Percentiles rank a stretch among this genome's conserved stretches.
Evolutionary conservation across 2,888 invertebrate species (phyloP).

Genomic region (Pterostichus madidus): DNA sequence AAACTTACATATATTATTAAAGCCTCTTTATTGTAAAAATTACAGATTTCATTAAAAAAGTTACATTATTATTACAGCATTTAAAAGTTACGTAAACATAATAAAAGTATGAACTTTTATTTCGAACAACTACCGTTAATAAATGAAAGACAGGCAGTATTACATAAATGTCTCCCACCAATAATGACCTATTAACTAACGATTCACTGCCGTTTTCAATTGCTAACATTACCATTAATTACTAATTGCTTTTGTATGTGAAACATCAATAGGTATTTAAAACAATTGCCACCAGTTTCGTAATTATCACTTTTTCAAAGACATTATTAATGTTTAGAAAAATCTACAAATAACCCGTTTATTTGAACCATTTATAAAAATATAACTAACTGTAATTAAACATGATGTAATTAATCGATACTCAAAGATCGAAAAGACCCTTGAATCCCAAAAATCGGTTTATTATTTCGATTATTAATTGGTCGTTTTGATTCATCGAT

Average conservation of each 20-base stretch:
- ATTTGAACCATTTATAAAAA: not conserved
- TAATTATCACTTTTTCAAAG: slow-evolving; percentile 12
- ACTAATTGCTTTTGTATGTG: slow-evolving; percentile 18
- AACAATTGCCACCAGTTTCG: not conserved
- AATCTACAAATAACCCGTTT: slow-evolving; percentile 32
- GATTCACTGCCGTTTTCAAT: slow-evolving; percentile 13
- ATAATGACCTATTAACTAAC: slow-evolving; percentile 5
- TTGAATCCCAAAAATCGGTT: slow-evolving; percentile 75
- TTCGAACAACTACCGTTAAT: not conserved
- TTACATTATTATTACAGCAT: not conserved
- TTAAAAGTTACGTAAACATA: not conserved
- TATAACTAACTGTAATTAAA: not conserved
- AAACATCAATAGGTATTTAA: slow-evolving; percentile 8
- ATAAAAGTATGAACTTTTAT: not conserved
- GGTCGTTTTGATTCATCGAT: slow-evolving; percentile 80
- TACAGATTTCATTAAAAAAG: too few species aligned
- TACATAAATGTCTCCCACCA: slow-evolving; percentile 38
- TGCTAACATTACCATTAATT: slow-evolving; percentile 28
- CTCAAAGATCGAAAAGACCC: slow-evolving; percentile 81
- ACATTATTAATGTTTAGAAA: not conserved
- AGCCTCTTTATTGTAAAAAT: too few species aligned
- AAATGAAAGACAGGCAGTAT: slow-evolving; percentile 23
- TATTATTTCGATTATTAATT: slow-evolving; percentile 74
- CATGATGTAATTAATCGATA: slow-evolving; percentile 77
- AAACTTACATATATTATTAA: too few species aligned